Evolutionary conservation across 2,797 vertebrate species (phyloP), one percentile per base, ranked within the genome.

Genomic region (Aotus griseimembra): DNA sequence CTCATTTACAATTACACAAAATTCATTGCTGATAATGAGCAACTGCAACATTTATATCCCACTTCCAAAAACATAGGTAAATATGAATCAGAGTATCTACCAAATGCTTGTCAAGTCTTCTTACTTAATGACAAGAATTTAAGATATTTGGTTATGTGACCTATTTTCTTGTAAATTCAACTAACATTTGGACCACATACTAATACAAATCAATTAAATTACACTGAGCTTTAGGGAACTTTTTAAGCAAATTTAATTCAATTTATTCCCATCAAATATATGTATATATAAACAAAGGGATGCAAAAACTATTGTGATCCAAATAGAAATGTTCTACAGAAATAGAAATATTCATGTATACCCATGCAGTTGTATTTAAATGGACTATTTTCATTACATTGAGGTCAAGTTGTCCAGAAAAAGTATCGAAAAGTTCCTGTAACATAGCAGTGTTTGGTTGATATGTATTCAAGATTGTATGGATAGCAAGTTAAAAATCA

Each of bases 111-210:
- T 76, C 41, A 76, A 75, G 1, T 44, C 36, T 89, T 55, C 17
- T 84, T 90, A 72, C 19, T 19, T 44, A 92, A 39, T 92, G 80
- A 80, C 20, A 88, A 83, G 22, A 70, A 94, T 89, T 70, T 85
- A 76, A 86, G 33, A 19, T 14, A 85, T 89, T 89, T 81, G 7
- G 19, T 84, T 48, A 33, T 88, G n/a, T 93, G 76, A 61, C 15
- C 82, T 70, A 61, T 96, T 96, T 94, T 93, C n/a, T 76, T 52
- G 3, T 44, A 93, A 67, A 88, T 76, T 93, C 39, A 96, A 67
- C 15, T 75, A 52, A 83, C 57, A 77, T 55, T 39, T 73, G 48
- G 52, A 57, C n/a, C 4, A 50, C 46, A 5, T 19, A 39, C 13
- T 41, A 52, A 46, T 52, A 92, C 73, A 52, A 88, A 26, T 20